Conservation (phyloP, 2,888 invertebrate species). For the Aethes cnicana region DNA sequence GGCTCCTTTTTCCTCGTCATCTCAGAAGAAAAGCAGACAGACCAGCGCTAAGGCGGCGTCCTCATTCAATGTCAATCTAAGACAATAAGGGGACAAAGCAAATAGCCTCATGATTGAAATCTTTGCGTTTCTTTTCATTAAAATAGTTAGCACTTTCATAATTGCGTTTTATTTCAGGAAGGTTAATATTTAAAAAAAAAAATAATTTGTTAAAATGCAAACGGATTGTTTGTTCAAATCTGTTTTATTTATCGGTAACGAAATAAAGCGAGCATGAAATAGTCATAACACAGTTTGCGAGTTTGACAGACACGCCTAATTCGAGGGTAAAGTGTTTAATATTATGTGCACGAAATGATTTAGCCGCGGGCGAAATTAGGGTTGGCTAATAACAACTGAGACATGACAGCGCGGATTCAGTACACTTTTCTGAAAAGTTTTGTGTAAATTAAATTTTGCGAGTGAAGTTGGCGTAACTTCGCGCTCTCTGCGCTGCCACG, state of each 20-base stretch:
- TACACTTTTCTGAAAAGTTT: conserved; percentile 66
- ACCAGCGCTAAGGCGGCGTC: conserved; percentile 57
- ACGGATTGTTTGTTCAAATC: background rate
- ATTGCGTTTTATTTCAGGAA: conserved; percentile 38
- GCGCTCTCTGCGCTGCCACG: conserved; percentile 50
- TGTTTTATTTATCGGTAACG: conserved; percentile 10
- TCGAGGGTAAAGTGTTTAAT: conserved; percentile 59
- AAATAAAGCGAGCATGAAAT: conserved; percentile 39
- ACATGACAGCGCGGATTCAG: conserved; percentile 65
- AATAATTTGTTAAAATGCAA: background rate
- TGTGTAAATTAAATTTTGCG: conserved; percentile 63
- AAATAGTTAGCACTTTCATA: conserved; percentile 45
- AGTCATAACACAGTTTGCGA: conserved; percentile 57
- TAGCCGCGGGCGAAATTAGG: conserved; percentile 57
- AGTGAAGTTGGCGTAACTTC: conserved; percentile 58
- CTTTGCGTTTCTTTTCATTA: conserved; percentile 47
- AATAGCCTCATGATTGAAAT: conserved; percentile 53
- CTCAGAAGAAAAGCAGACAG: conserved; percentile 48
- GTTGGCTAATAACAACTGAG: conserved; percentile 63
- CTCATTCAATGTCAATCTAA: conserved; percentile 65
- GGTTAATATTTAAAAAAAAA: conserved; percentile 6
- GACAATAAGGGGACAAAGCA: conserved; percentile 54
- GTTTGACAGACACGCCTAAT: conserved; percentile 55
- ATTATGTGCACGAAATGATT: conserved; percentile 61
- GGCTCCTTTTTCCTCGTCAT: conserved; percentile 46